A percentile compares a stretch with the other conserved stretches of the same genome.
phyloP scores from a whole-genome alignment of 2,888 invertebrate species.

The Cephus spinipes region DNA sequence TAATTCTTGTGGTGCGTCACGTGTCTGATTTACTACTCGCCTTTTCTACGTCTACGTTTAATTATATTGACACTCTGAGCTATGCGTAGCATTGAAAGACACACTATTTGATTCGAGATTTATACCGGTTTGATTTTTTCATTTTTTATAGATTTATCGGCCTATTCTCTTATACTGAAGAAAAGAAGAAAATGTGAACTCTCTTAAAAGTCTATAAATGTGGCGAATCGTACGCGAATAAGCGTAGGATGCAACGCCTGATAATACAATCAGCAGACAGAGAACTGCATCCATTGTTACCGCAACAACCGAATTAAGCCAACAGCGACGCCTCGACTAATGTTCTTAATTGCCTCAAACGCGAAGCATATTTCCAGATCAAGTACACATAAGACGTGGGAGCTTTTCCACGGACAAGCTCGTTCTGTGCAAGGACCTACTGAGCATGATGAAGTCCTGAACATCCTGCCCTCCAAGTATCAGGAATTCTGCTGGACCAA shows the following conservation, averaged over 20 bases:
- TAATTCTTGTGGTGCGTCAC: no score
- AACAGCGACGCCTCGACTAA: conserved; percentile 41
- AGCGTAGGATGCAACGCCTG: no score
- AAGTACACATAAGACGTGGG: conserved; percentile 45
- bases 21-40: no score
- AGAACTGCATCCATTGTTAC: no score
- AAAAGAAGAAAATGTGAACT: not conserved
- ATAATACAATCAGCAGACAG: not conserved
- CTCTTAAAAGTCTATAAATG: not conserved
- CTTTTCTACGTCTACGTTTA: no score
- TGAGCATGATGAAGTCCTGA: conserved; percentile 38
- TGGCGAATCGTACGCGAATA: no score
- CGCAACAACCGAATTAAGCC: conserved; percentile 28
- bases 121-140: not conserved
- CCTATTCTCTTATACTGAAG: not conserved
- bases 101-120: not conserved
- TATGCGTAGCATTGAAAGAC: not conserved
- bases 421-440: conserved; percentile 29
- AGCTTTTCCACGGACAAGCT: conserved; percentile 40
- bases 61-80: no score
- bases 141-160: not conserved
- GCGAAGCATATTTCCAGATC: conserved; percentile 63
- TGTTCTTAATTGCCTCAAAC: conserved; percentile 63
- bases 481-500: conserved; percentile 30
- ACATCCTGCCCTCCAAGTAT: conserved; percentile 42